Conservation (phyloP, 2,113 vertebrate genomes). For the Aegithalos caudatus region DNA sequence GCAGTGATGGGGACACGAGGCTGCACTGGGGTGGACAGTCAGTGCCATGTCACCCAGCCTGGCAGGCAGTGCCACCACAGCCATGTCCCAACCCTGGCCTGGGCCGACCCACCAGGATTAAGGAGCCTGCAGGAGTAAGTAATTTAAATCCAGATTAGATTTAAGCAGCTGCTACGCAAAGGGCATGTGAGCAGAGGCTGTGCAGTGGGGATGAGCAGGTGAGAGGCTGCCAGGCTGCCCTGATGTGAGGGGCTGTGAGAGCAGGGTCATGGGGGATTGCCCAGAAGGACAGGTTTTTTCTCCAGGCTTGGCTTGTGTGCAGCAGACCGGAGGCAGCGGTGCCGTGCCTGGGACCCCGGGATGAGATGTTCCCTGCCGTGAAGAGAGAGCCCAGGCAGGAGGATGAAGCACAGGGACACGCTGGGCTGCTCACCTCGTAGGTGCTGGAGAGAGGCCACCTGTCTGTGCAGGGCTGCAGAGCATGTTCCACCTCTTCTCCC, state of each 20-base stretch:
- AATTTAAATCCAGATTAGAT: constrained; percentile 79
- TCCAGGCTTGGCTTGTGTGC: neutral
- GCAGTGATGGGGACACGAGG: fast-evolving
- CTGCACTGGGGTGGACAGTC: neutral
- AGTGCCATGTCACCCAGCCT: fast-evolving
- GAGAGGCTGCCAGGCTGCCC: neutral
- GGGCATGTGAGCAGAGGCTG: neutral
- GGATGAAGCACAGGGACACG: fast-evolving
- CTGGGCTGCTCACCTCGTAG: neutral
- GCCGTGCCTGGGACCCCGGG: fast-evolving
- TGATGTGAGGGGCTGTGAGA: neutral
- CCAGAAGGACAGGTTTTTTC: neutral
- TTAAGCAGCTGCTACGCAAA: constrained; percentile 17
- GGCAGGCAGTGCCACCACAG: neutral
- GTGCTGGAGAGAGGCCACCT: constrained; percentile 8
- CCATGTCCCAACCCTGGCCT: neutral
- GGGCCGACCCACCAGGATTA: constrained; percentile 68
- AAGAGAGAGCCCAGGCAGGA: neutral
- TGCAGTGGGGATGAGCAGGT: neutral
- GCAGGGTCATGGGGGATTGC: neutral
- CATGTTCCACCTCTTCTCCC: constrained; percentile 87
- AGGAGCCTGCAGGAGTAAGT: neutral
- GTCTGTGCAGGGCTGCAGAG: constrained; percentile 39
- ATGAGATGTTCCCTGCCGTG: neutral
- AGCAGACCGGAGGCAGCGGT: neutral